Evolutionary conservation across 2,888 invertebrate species (phyloP).

Genomic region (Brachycybe producta): DNA sequence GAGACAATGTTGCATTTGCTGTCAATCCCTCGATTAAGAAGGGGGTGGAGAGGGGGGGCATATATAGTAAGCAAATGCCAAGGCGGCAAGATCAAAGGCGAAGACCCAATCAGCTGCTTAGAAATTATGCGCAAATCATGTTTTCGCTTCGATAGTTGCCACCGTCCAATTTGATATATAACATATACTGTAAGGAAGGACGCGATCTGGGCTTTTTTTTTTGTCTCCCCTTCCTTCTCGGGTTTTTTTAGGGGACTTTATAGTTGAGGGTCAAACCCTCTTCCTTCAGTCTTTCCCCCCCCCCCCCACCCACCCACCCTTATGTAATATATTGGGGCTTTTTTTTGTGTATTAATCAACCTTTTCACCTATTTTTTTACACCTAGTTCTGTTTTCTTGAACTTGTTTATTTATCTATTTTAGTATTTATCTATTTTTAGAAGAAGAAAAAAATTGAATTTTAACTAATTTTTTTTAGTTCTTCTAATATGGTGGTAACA

Average conservation of each 20-base stretch:
- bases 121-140: conserved; percentile 18
- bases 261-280: background rate
- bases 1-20: conserved; percentile 12
- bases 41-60: conserved; percentile 6
- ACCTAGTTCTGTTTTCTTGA: too few relatives aligned
- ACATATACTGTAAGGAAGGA: background rate
- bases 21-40: background rate
- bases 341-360: too few relatives aligned
- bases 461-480: too few relatives aligned
- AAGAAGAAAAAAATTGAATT: too few relatives aligned
- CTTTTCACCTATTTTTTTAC: too few relatives aligned
- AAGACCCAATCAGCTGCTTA: conserved; percentile 17
- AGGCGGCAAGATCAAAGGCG: conserved; percentile 15
- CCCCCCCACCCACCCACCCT: background rate
- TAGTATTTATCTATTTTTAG: too few relatives aligned
- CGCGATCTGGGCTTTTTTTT: too few relatives aligned
- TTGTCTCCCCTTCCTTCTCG: too few relatives aligned
- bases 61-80: background rate
- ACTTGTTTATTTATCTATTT: too few relatives aligned
- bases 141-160: conserved; percentile 16
- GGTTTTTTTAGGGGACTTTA: too few relatives aligned
- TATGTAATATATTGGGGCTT: background rate
- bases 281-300: too few relatives aligned
- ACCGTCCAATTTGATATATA: conserved; percentile 16
- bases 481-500: too few relatives aligned